Evolutionary conservation across 2,113 vertebrate genomes (phyloP).

Genomic region (Oriolus oriolus): DNA sequence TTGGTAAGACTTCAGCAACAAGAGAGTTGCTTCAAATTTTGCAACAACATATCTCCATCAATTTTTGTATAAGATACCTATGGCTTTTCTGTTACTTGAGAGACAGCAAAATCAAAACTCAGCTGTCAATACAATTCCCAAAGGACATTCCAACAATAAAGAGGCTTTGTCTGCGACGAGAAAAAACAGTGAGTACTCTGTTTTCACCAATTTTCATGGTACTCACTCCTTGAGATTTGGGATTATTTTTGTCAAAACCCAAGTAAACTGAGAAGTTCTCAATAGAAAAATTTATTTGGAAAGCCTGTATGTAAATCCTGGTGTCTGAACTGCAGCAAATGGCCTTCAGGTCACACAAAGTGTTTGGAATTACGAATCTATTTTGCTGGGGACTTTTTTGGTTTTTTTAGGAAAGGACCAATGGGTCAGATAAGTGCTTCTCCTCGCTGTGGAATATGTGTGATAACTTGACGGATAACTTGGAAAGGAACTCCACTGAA

Average conservation of each 20-base stretch:
- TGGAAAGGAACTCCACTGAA: background rate
- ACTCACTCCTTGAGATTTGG: background rate
- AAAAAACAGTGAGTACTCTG: slow-evolving; percentile 25
- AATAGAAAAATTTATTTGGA: background rate
- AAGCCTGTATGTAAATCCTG: background rate
- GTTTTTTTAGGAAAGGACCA: background rate
- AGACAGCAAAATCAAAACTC: slow-evolving; percentile 61
- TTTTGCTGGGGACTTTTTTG: background rate
- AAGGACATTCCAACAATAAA: slow-evolving; percentile 27
- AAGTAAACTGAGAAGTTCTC: background rate
- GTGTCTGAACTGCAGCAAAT: background rate
- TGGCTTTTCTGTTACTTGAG: slow-evolving; percentile 43
- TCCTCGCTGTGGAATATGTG: background rate
- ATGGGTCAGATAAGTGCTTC: background rate
- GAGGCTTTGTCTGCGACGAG: slow-evolving; percentile 45
- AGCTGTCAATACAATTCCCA: background rate
- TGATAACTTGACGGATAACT: background rate
- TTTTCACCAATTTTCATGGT: slow-evolving; percentile 49
- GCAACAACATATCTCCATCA: background rate
- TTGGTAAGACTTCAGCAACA: background rate
- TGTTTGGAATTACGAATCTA: background rate
- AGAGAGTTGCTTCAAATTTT: slow-evolving; percentile 37
- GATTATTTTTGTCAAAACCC: background rate
- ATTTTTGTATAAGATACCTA: slow-evolving; percentile 2
- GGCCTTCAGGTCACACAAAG: background rate